A percentile compares a stretch with the other conserved stretches of the same genome.
These are phyloP conservation scores for Saguinus midas DNA, from an alignment of 2,113 vertebrate species.

Conservation along the genomic window DNA sequence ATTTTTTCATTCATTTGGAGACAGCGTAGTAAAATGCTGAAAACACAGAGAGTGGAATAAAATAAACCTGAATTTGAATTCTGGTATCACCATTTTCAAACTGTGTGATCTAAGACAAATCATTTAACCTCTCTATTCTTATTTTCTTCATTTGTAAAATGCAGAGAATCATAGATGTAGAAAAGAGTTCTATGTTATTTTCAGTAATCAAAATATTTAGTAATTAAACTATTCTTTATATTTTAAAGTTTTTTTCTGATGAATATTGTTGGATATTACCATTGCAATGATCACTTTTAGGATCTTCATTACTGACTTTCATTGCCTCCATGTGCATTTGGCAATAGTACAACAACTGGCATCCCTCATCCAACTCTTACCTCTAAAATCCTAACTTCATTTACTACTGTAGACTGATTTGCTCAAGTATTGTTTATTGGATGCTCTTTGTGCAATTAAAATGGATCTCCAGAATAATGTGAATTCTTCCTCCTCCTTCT, in stretches of 20 bases:
- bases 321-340: not conserved
- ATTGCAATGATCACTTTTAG: not conserved
- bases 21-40: not conserved
- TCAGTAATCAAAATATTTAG: not conserved
- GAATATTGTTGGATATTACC: not conserved
- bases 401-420: not conserved
- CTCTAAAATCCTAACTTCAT: not conserved
- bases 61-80: not conserved
- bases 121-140: not conserved
- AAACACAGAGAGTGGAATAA: not conserved
- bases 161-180: not conserved
- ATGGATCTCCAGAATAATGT: not conserved
- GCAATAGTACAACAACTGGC: not conserved
- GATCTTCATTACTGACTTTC: not conserved
- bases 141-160: not conserved
- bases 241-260: not conserved
- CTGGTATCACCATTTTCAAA: not conserved
- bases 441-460: not conserved
- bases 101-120: not conserved
- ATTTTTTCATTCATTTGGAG: not conserved
- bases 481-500: not conserved
- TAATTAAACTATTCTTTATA: not conserved
- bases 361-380: not conserved
- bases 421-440: not conserved
- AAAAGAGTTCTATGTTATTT: not conserved